Base-by-base conservation (phyloP, 2,113 vertebrate species). In the Progne subis region DNA sequence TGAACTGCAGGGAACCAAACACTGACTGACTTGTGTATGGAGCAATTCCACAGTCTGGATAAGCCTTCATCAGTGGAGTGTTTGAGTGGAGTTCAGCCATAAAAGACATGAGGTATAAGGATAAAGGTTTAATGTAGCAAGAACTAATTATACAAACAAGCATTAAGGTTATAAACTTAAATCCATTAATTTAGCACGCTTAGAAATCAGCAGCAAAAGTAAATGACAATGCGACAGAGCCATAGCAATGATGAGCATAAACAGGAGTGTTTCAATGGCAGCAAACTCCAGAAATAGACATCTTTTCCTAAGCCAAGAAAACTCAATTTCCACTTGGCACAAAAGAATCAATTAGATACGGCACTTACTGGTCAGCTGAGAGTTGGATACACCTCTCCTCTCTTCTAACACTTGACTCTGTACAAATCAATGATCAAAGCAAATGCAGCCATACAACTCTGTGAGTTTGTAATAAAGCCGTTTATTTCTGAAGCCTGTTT, bases 271-370 rank as follows among this genome's bases (percentile, higher is more conserved):
- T 78, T 84, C 43, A 92, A 78, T 50, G 18, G 34, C 49, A 83
- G 46, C 57, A 71, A 65, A 70, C 23, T 88, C 80, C 82, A 88
- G 67, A 87, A 93, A 75, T 0, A 86, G 59, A 29, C 14, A 37
- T 19, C 16, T 78, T 92, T 86, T 86, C 47, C 68, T 47, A 56
- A 93, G 74, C 77, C 70, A 85, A 86, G 71, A 84, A 93, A 97
- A 79, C 49, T 93, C 80, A 65, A 64, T 94, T 93, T 95, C 72
- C 53, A 86, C 53, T 86, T 93, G 74, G 86, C 83, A 90, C 75
- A 77, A 92, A 83, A 81, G 52, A 95, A 91, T 85, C 88, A 94
- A 85, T 94, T 94, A 71, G 29, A 47, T 71, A 68, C 2, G 37
- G 79, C 85, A 91, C 60, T 76, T 86, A 53, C 39, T 84, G 90